These are phyloP conservation scores for Mungos mungo DNA, from an alignment of 2,113 vertebrate genomes.

Conservation along the genomic window DNA sequence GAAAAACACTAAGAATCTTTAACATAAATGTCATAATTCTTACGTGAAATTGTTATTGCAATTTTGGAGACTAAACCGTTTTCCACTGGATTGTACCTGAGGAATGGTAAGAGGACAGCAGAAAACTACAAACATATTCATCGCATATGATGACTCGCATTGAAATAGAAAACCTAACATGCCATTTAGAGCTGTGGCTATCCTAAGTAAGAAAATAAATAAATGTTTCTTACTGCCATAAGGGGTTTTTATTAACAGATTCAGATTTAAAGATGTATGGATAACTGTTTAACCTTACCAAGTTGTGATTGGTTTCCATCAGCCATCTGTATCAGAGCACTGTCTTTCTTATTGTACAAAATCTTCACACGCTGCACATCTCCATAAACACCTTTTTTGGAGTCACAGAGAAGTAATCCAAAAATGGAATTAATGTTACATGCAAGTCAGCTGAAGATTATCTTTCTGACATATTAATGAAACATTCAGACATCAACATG, in stretches of 20 bases:
- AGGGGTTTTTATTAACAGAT: neutral
- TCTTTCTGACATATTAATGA: conserved; percentile 88
- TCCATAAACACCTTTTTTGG: conserved; percentile 96
- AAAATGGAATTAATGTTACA: conserved; percentile 88
- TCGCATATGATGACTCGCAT: neutral
- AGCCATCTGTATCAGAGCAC: conserved; percentile 98
- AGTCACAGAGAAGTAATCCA: conserved; percentile 89
- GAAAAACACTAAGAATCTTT: neutral
- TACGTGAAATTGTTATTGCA: neutral
- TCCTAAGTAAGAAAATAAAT: neutral
- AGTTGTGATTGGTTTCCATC: conserved; percentile 97
- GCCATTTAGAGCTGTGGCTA: neutral
- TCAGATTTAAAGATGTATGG: neutral
- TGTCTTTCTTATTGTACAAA: conserved; percentile 99
- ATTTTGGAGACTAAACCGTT: neutral
- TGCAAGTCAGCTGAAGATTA: conserved; percentile 81
- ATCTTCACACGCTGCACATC: conserved; percentile 99
- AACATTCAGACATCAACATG: conserved; percentile 90
- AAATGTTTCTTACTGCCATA: neutral
- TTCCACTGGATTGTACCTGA: neutral
- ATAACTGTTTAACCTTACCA: conserved; percentile 87
- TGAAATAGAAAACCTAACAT: neutral
- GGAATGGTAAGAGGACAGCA: neutral
- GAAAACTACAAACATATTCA: neutral
- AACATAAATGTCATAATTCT: neutral